Evolutionary conservation across 2,888 invertebrate species (phyloP), one percentile per base, ranked within the genome.

Genomic region (Choristoneura rosaceana): DNA sequence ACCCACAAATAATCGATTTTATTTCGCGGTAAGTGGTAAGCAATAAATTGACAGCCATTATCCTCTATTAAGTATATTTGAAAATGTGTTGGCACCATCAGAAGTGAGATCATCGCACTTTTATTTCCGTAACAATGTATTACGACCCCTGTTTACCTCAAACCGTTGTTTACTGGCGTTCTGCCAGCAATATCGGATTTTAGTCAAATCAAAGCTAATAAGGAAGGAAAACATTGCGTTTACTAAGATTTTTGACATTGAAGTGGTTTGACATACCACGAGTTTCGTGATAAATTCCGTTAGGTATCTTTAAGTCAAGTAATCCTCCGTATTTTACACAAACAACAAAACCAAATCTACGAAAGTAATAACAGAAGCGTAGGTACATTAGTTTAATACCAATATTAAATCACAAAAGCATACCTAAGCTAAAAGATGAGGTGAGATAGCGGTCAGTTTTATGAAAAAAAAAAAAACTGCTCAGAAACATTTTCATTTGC

Each of bases 111-210:
- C 63, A 63, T 45, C 43, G n/a, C 33, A 63, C 41, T 43, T 15
- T 45, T 63, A 63, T 63, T 63, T 63, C 63, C 45, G 47, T 63
- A 47, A 63, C 63, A 63, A 63, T 63, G 63, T 61, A 43, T 10
- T 47, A 52, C n/a, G 45, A 14, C 43, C 33, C 7, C n/a, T 47
- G 33, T 47, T 33, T 63, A 63, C 33, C 61, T 33, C 12, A 10
- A 55, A 43, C 63, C 63, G 33, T 63, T 63, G 63, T 63, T 63
- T 63, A 47, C 63, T 63, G 63, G 63, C 63, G n/a, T 1, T 7
- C 17, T 25, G 63, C 61, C 61, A 61, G 61, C 5, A 25, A 4
- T 55, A 61, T 41, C 41, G 41, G 17, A 17, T 61, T 41, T 17
- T 61, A 61, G 43, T 43, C 61, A 61, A 59, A 43, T 43, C 55